Base-by-base conservation (phyloP, 1,140 invertebrate species). In the Diorhabda elongata region DNA sequence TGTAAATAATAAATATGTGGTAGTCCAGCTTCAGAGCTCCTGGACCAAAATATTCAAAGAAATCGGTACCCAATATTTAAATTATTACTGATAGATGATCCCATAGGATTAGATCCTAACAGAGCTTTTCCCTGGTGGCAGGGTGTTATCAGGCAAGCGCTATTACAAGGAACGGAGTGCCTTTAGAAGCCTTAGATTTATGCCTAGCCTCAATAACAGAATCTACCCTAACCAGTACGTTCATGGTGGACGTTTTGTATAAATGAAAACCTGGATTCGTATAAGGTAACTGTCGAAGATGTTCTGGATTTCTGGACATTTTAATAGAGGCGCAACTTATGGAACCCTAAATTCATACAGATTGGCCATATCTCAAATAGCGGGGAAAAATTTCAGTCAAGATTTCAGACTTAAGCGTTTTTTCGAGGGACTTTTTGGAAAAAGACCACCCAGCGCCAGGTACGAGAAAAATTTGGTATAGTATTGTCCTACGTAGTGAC, bases 51-150 rank as follows among this genome's bases (percentile, higher is more conserved):
- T 26, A 26, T 26, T 26, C 26, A 26, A 26, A 26, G 26, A 26
- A 26, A 26, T 26, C 26, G 78, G 77, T 78, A 67, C 52, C 76
- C 77, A 9, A 11, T 75, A 8, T 77, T 75, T 52, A 5, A 44
- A 9, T 43, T 4, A 41, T 11, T 71, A 43, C 11, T 65, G 58
- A 52, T 58, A 42, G 47, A 45, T n/a, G 42, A 69, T 41, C 70
- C 66, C 5, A 64, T 71, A 9, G 47, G 60, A 8, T 72, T 71
- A 7, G 9, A 9, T 9, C 70, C 70, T 41, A 61, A 43, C 47
- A 69, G 63, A 61, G 41, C 41, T 44, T 73, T 76, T 70, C 71
- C 69, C 74, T 77, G 74, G 71, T 75, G 59, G 75, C 71, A 26
- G 75, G 64, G 26, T 62, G 70, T 75, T 77, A 71, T 77, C 71